Evolutionary conservation across 2,113 vertebrate genomes (phyloP), one percentile per base, ranked within the genome.

Genomic region (Hydropotes inermis): DNA sequence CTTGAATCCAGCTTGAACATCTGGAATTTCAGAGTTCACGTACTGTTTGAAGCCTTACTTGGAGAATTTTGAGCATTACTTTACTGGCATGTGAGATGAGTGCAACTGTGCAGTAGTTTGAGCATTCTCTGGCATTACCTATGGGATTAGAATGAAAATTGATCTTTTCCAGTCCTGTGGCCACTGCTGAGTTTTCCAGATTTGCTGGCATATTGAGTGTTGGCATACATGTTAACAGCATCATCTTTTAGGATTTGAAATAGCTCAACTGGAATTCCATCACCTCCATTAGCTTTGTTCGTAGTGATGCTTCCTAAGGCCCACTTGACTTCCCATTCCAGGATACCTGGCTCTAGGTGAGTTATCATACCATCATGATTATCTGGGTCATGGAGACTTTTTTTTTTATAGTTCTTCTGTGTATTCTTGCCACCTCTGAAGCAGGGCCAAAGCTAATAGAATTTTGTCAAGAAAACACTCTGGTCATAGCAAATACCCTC

Each of bases 171-270:
- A 67, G 64, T 36, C 64, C 64, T 67, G 33, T 67, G 33, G 33
- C 33, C 33, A 1, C 64, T 67, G 64, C 8, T 67, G 16, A 19
- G 16, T 67, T 67, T 36, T 67, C 64, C 64, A 67, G 2, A 67
- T 36, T 67, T 67, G 5, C 33, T 36, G 64, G 33, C 16, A 36
- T 67, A 9, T 67, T 67, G 64, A 8, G 2, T 67, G 64, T n/a
- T n/a, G n/a, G n/a, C n/a, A 2, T 10, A 4, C 33, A 67, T 0
- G 0, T 36, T 67, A 2, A 67, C 33, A 67, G 33, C 33, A 67
- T n/a, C 16, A 67, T 67, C 33, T n/a, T 67, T 36, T 2, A 67
- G 64, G 17, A 67, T 67, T 67, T 67, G 64, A 67, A 67, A 67
- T 2, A 67, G 64, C 64, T 67, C 64, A 67, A n/a, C 16, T 67